Conservation (phyloP, 2,888 invertebrate species). For the Uropetala carovei region DNA sequence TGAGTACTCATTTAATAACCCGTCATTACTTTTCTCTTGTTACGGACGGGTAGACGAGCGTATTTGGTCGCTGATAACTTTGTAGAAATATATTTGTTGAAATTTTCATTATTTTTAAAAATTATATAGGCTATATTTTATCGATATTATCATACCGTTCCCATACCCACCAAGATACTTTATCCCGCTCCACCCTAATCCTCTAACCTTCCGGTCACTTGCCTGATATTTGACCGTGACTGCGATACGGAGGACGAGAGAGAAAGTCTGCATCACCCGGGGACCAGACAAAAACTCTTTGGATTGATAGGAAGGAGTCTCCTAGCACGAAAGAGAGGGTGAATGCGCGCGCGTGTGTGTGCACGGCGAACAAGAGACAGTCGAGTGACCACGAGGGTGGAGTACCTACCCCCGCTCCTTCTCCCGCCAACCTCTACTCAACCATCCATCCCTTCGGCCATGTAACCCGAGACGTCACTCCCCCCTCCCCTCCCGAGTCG, state of each 20-base stretch:
- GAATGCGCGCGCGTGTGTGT: not conserved
- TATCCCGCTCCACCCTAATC: conserved; percentile 7
- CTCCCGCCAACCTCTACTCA: conserved; percentile 1
- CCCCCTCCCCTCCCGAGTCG: not conserved
- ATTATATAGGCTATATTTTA: too few species aligned
- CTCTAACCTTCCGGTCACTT: not conserved
- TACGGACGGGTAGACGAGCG: too few species aligned
- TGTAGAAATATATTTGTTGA: too few species aligned
- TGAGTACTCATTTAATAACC: too few species aligned
- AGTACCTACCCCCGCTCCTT: conserved; percentile 29
- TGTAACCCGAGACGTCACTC: conserved; percentile 48
- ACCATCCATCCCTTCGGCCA: not conserved
- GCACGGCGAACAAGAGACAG: not conserved
- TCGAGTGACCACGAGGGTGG: conserved; percentile 52
- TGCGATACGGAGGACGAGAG: not conserved
- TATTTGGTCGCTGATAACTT: too few species aligned
- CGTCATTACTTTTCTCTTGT: too few species aligned
- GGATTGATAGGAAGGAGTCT: conserved; percentile 51
- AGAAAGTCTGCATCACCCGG: not conserved
- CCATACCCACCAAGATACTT: not conserved
- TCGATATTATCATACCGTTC: not conserved
- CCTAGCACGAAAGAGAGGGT: not conserved
- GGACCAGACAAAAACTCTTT: not conserved
- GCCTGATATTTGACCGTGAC: not conserved
- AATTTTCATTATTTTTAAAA: too few species aligned